Percentiles rank a stretch among this genome's conserved stretches.
Conservation (phyloP, 64 coral and sea anemone species). For the Astreopora myriophthalma region DNA sequence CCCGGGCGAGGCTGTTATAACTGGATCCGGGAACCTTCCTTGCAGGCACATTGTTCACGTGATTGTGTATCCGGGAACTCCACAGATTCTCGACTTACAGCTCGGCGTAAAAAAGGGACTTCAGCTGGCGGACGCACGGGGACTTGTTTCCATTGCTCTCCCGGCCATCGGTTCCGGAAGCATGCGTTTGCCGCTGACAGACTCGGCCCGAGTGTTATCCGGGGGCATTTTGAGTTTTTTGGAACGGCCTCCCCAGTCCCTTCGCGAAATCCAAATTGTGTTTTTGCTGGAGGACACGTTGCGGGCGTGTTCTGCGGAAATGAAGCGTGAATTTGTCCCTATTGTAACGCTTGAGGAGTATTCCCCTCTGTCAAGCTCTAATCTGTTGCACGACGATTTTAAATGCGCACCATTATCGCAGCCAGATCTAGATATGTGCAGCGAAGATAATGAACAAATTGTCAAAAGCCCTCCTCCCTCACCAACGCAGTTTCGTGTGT, state of each 20-base stretch:
- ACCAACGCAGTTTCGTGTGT: conserved; percentile 1
- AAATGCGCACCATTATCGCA: not conserved
- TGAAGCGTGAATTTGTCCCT: not conserved
- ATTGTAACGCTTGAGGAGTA: not conserved
- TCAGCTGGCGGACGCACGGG: not conserved
- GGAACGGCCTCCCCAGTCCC: not conserved
- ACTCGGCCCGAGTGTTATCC: not conserved
- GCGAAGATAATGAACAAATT: not conserved
- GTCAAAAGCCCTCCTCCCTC: not conserved
- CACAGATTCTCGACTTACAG: conserved; percentile 27
- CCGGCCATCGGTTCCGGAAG: not conserved
- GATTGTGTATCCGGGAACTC: not conserved
- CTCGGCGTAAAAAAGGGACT: not conserved
- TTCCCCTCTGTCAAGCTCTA: not conserved
- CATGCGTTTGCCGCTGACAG: not conserved
- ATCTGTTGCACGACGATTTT: not conserved
- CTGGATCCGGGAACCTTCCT: conserved; percentile 1
- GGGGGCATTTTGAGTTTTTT: conserved; percentile 19
- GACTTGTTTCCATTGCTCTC: conserved; percentile 10
- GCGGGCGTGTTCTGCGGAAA: not conserved
- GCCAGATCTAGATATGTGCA: no score
- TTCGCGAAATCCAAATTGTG: not conserved
- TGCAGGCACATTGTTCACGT: not conserved
- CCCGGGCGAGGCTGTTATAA: not conserved
- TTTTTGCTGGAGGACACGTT: not conserved